Conservation (phyloP, 2,113 vertebrate genomes). For the Orycteropus afer region DNA sequence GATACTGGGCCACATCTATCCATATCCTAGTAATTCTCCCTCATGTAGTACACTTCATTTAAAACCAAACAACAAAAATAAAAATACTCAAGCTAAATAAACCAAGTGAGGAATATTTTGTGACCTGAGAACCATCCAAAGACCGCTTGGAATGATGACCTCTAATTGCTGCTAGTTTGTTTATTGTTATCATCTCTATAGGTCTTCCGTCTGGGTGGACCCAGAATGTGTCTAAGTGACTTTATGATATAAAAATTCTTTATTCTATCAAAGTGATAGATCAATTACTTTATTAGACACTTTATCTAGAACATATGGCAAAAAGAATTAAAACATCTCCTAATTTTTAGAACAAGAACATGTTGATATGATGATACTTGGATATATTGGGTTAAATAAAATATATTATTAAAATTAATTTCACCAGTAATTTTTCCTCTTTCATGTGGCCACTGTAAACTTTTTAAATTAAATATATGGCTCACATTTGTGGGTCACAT, state of each 20-base stretch:
- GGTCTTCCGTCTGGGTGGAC: not conserved
- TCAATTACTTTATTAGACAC: constrained; percentile 3
- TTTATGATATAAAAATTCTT: constrained; percentile 37
- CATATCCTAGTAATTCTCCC: not conserved
- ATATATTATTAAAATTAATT: too few relatives aligned
- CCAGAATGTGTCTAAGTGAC: not conserved
- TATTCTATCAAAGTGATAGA: not conserved
- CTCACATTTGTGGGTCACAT: too few relatives aligned
- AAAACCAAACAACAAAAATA: too few relatives aligned
- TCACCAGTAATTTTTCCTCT: too few relatives aligned
- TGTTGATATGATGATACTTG: too few relatives aligned
- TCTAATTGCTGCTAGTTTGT: constrained; percentile 28
- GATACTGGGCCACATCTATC: not conserved
- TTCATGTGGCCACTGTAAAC: too few relatives aligned
- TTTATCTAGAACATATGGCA: constrained; percentile 33
- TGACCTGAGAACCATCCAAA: not conserved
- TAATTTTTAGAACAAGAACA: too few relatives aligned
- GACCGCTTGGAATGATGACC: not conserved
- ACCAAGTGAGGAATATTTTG: constrained; percentile 5
- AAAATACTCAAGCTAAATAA: constrained; percentile 40
- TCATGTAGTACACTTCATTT: constrained; percentile 12
- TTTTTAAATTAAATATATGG: too few relatives aligned
- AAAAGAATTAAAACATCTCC: too few relatives aligned
- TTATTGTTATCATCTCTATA: not conserved
- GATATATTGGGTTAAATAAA: too few relatives aligned